Evolutionary conservation across 2,797 vertebrate species (phyloP), one percentile per base, ranked within the genome.

Genomic region (Cichlasoma orientale): DNA sequence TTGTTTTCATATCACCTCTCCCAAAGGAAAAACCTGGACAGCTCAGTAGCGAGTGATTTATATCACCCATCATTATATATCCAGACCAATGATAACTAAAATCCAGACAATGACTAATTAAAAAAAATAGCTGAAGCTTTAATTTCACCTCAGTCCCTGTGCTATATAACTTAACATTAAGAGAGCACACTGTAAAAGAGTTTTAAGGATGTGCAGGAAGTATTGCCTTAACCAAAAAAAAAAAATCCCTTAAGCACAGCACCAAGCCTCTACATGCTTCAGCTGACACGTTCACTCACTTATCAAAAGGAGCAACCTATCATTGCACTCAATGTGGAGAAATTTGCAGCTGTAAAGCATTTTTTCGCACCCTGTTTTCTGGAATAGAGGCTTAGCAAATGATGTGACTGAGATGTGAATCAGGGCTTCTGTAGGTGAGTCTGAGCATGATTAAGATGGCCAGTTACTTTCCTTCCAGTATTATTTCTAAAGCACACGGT

Each of bases 181-280:
- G 13, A 13, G 12, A 54, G 53, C 47, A 50, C 23, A 66, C 41
- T 50, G 11, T 23, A 12, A 76, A n/a, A 68, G 14, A 41, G 29
- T 57, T 61, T 50, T 68, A 68, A 50, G 21, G 9, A 23, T 8
- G 2, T 58, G 63, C 16, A 74, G 19, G 36, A 80, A 70, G 25
- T 56, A 50, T 18, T 5, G 11, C 16, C 27, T 54, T 13, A 13
- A 23, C 18, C 41, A 41, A 41, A 56, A 36, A 36, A 41, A 41
- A 56, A 36, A 36, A 36, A 7, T 44, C 25, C 77, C 47, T 75
- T 56, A 27, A 77, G 80, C 52, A 74, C 66, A 75, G 52, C 82
- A 71, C 57, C 83, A 72, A 79, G 88, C 66, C 75, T 9, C 50
- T 72, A 83, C 87, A 86, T 23, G 89, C 57, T 73, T 70, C 36